Base-by-base conservation (phyloP, 64 coral and sea anemone species). In the Pocillopora verrucosa region DNA sequence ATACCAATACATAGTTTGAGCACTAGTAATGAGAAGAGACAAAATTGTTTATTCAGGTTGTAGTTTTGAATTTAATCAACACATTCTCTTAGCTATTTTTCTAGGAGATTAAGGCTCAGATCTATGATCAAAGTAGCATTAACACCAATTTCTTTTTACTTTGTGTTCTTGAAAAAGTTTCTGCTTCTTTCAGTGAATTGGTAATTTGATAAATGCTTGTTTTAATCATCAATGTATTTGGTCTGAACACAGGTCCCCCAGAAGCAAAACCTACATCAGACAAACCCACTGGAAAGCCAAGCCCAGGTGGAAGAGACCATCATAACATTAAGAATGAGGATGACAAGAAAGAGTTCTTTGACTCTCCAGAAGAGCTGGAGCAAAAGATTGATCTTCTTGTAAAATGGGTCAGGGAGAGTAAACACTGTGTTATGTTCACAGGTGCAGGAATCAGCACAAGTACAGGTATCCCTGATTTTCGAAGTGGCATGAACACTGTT, bases 371-470 rank as follows among this genome's bases (percentile, higher is more conserved):
- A 10, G 90, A 95, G 73, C 86, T 92, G 63, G 82, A 76, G 58
- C 82, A 84, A 56, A 95, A 95, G 65, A 74, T 95, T 9, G 73
- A 78, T n/a, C 77, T 75, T 74, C 80, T 95, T 58, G 86, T 72
- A 58, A 74, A 92, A 59, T 95, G 94, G 94, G 77, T 95, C 3
- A 92, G 86, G 59, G 94, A 90, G 26, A 89, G 91, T 51, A 93
- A 93, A 59, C 69, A 93, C 79, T 93, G 91, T 36, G 68, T 93
- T 36, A 75, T 93, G 57, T 83, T 93, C 69, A 93, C 86, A 65
- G 94, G 94, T 86, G 94, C 94, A 30, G 94, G 94, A 1, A 92
- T 95, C 22, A 95, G 94, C 57, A 95, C 94, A 37, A 95, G 90
- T n/a, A 89, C 94, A 64, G 94, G 94, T 25, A 95, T 95, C 19